phyloP scores from a whole-genome alignment of 92 coral and sea anemone genomes.

The Epizoanthus rinbou region DNA sequence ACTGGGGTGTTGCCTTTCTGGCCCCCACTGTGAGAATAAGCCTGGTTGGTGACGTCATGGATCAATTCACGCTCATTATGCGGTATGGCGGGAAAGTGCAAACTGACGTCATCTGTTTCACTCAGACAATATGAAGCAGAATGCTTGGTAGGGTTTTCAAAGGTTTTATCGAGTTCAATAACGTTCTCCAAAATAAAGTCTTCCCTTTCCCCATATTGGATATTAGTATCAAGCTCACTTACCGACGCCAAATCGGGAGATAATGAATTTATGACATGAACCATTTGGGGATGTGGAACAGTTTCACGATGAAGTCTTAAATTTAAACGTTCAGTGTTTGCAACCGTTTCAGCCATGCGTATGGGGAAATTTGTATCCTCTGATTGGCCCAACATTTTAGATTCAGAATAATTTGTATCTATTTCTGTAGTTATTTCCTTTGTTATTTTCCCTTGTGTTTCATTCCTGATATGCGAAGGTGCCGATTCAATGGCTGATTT shows the following conservation, averaged over 20 bases:
- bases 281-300: constrained; percentile 2
- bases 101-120: not conserved
- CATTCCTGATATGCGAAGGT: not conserved
- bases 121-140: not conserved
- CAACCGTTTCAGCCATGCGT: not conserved
- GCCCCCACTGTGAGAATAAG: not conserved
- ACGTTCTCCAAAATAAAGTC: constrained; percentile 25
- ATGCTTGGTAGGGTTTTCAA: not conserved
- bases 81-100: constrained; percentile 9
- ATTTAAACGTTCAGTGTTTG: not conserved
- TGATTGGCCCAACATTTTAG: too few relatives aligned
- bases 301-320: constrained; percentile 6
- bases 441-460: not conserved
- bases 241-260: not conserved
- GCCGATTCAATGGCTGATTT: not conserved
- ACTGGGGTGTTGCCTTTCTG: not conserved
- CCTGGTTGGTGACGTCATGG: constrained; percentile 7
- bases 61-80: not conserved
- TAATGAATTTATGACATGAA: too few relatives aligned
- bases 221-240: not conserved
- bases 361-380: not conserved
- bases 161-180: not conserved
- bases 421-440: not conserved
- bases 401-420: not conserved
- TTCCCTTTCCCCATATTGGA: constrained; percentile 1